Conservation (phyloP, 2,797 vertebrate species). For the Picus viridis region DNA sequence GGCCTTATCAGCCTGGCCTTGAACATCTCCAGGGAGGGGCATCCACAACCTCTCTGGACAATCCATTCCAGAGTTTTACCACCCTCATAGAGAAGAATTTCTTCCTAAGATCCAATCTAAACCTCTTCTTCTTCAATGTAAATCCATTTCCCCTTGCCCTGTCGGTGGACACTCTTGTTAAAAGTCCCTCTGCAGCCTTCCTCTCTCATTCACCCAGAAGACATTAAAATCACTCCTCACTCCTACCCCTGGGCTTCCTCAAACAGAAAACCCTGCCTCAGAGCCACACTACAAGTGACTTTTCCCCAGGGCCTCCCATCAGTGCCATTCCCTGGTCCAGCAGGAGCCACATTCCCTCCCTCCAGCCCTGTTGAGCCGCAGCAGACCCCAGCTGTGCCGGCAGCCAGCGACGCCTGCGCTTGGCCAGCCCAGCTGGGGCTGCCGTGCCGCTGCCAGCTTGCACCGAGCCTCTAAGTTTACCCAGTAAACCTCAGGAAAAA, state of each 20-base stretch:
- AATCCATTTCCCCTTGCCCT: too few relatives aligned
- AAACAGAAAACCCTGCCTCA: fast-evolving
- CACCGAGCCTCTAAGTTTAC: neutral
- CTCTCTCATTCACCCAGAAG: too few relatives aligned
- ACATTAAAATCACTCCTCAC: neutral
- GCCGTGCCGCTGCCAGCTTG: neutral
- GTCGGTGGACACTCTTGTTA: too few relatives aligned
- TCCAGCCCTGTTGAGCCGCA: fast-evolving
- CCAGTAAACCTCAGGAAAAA: neutral
- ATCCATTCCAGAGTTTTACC: too few relatives aligned
- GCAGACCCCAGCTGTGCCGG: neutral
- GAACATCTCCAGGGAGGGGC: too few relatives aligned
- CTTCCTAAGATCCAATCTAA: too few relatives aligned
- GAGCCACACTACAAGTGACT: neutral
- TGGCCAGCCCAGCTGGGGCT: neutral
- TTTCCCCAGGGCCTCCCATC: neutral
- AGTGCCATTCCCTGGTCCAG: fast-evolving
- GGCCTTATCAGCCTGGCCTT: too few relatives aligned
- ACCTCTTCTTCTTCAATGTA: too few relatives aligned
- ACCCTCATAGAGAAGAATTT: too few relatives aligned
- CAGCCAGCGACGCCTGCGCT: neutral
- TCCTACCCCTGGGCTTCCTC: neutral
- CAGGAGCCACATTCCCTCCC: neutral
- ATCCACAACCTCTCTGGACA: too few relatives aligned
- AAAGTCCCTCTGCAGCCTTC: too few relatives aligned